Conservation (phyloP, 2,888 invertebrate genomes). For the Opisthograptis luteolata region DNA sequence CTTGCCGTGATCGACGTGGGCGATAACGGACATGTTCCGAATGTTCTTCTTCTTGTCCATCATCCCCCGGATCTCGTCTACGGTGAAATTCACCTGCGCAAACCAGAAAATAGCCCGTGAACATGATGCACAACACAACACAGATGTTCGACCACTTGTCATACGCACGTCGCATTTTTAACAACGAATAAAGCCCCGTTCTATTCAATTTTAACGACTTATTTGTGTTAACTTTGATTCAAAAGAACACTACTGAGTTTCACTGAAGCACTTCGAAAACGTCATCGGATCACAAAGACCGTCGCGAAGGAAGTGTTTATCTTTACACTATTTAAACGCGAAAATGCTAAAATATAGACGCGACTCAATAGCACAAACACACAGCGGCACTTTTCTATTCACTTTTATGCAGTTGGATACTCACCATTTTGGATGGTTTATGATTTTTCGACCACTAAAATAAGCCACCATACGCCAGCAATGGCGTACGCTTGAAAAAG, state of each 20-base stretch:
- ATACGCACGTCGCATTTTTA: conserved; percentile 65
- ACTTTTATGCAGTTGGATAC: conserved; percentile 71
- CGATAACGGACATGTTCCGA: conserved; percentile 99
- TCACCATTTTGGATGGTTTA: conserved; percentile 93
- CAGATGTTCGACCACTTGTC: conserved; percentile 56
- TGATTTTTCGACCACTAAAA: conserved; percentile 89
- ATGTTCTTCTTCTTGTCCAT: conserved; percentile 99
- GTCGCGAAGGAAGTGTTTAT: conserved; percentile 52
- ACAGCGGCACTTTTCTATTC: conserved; percentile 58
- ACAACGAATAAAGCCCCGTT: conserved; percentile 1
- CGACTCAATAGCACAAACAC: conserved; percentile 51
- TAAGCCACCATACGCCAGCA: conserved; percentile 92
- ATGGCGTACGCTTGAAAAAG: conserved; percentile 95
- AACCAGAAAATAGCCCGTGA: conserved; percentile 65
- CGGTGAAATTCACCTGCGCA: conserved; percentile 99
- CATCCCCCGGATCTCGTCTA: conserved; percentile 99
- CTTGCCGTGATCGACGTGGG: conserved; percentile 99
- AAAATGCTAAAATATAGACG: conserved; percentile 63
- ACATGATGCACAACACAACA: conserved; percentile 62
- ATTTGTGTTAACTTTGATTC: conserved; percentile 6
- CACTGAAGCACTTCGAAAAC: conserved; percentile 69
- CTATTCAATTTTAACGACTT: background rate
- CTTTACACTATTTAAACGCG: conserved; percentile 43
- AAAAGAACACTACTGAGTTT: conserved; percentile 51
- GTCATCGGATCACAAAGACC: conserved; percentile 76